A percentile compares a stretch with the other conserved stretches of the same genome.
Evolutionary conservation across 2,113 vertebrate species (phyloP).

Genomic region (Pogona vitticeps): DNA sequence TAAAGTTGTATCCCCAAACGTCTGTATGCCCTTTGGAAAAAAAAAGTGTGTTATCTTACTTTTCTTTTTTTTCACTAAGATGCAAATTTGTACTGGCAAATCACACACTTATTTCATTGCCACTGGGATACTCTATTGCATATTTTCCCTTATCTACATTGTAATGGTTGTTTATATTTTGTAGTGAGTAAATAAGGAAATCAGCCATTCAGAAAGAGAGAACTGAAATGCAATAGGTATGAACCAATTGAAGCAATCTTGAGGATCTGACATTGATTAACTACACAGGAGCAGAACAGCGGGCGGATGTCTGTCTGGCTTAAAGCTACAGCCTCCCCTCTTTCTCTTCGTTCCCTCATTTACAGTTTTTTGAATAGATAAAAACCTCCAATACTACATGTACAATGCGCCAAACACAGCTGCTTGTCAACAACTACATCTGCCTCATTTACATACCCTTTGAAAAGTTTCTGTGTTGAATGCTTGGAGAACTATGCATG

Average conservation of each 20-base stretch:
- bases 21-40: conserved; percentile 10
- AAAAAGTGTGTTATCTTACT: conserved; percentile 5
- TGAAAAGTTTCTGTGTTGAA: conserved; percentile 11
- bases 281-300: conserved; percentile 37
- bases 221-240: conserved; percentile 60
- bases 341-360: not conserved
- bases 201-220: conserved; percentile 44
- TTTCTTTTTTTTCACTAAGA: too few species aligned
- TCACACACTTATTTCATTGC: conserved; percentile 43
- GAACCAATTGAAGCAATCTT: conserved; percentile 56
- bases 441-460: conserved; percentile 22
- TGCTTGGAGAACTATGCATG: fast-evolving
- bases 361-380: conserved; percentile 5
- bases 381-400: conserved; percentile 17
- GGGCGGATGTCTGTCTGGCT: not conserved
- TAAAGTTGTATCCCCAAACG: not conserved
- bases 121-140: conserved; percentile 45
- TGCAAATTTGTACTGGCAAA: conserved; percentile 10
- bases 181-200: conserved; percentile 66
- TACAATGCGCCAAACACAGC: not conserved
- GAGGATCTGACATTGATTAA: conserved; percentile 63
- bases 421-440: not conserved
- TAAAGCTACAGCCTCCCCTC: conserved; percentile 4
- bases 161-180: conserved; percentile 66
- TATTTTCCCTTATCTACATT: conserved; percentile 46